phyloP scores from a whole-genome alignment of 2,113 vertebrate genomes.

The Aphelocoma coerulescens region DNA sequence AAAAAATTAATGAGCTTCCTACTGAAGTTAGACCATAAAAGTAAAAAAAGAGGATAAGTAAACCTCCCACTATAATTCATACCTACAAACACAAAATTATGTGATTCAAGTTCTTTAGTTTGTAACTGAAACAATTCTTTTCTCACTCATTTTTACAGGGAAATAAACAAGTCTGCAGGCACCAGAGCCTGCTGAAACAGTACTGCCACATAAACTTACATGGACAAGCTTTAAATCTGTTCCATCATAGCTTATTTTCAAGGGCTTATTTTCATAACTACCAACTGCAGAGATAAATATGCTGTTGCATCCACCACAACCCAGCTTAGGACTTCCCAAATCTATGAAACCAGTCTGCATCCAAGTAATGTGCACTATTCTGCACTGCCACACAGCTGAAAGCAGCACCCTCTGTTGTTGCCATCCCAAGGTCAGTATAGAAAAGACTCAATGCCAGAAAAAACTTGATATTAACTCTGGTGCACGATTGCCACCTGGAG shows the following conservation, averaged over 20 bases:
- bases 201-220: background rate
- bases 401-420: background rate
- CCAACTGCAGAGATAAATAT: background rate
- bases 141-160: background rate
- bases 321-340: background rate
- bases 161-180: background rate
- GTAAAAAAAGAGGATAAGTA: background rate
- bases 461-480: background rate
- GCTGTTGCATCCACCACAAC: background rate
- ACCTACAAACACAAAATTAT: background rate
- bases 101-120: background rate
- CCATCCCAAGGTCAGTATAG: background rate
- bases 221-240: background rate
- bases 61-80: background rate
- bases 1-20: background rate
- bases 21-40: background rate
- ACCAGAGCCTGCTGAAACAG: background rate
- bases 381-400: background rate
- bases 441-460: background rate
- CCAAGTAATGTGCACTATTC: background rate
- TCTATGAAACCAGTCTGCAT: background rate
- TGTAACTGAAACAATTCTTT: background rate
- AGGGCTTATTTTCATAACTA: background rate
- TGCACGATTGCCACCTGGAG: slow-evolving; percentile 63
- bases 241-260: background rate